Percentiles rank a stretch among this genome's conserved stretches.
Conservation (phyloP, 2,888 invertebrate genomes). For the Erannis defoliaria region DNA sequence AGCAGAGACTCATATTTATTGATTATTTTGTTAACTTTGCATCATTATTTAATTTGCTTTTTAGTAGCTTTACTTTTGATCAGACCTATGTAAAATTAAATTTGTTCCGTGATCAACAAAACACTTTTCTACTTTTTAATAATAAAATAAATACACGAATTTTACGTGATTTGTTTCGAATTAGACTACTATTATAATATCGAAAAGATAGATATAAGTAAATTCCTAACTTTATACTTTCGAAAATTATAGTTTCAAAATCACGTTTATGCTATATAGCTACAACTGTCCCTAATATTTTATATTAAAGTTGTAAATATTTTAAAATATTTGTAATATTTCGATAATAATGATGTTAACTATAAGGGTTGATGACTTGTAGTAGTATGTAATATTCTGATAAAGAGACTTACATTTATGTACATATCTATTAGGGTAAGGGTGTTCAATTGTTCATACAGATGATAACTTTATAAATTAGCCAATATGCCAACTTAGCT, state of each 20-base stretch:
- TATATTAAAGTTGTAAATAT: constrained; percentile 82
- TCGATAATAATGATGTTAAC: constrained; percentile 76
- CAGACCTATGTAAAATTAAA: constrained; percentile 40
- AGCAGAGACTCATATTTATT: constrained; percentile 57
- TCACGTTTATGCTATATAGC: constrained; percentile 5
- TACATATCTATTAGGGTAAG: constrained; percentile 85
- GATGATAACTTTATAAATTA: not conserved
- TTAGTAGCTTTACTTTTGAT: constrained; percentile 45
- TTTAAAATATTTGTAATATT: constrained; percentile 81
- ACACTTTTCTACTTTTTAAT: not conserved
- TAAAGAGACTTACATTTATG: constrained; percentile 83
- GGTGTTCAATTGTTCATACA: constrained; percentile 54
- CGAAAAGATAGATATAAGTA: constrained; percentile 8
- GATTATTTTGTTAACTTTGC: constrained; percentile 45
- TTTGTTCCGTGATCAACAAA: constrained; percentile 15
- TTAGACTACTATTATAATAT: constrained; percentile 13
- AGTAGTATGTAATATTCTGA: constrained; percentile 76
- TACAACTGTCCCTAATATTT: constrained; percentile 29
- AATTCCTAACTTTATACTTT: too few species aligned
- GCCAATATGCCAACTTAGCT: constrained; percentile 3
- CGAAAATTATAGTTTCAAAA: constrained; percentile 8
- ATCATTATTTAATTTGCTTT: constrained; percentile 50
- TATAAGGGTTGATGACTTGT: constrained; percentile 77
- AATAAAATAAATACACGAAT: too few species aligned
- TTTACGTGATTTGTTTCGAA: constrained; percentile 4